Conservation (phyloP, 2,113 vertebrate species). For the Leuciscus idus region DNA sequence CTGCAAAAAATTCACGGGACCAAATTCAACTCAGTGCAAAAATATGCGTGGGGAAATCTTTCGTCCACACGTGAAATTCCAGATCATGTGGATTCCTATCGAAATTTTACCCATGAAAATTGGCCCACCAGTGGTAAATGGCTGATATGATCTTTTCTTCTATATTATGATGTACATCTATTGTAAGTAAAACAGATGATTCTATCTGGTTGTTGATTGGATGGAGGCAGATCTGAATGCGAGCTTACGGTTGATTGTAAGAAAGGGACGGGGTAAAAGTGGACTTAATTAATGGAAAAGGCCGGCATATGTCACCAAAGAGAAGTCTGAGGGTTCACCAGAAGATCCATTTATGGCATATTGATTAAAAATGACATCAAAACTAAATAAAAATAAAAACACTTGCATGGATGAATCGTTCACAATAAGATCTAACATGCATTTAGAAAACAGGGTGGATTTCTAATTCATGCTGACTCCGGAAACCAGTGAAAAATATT, state of each 20-base stretch:
- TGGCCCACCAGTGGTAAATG: too few relatives aligned
- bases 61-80: too few relatives aligned
- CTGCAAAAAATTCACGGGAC: too few relatives aligned
- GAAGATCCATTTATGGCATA: too few relatives aligned
- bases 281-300: neutral
- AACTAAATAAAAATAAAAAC: too few relatives aligned
- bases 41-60: too few relatives aligned
- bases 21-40: too few relatives aligned
- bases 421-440: too few relatives aligned
- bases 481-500: neutral
- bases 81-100: too few relatives aligned
- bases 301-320: neutral
- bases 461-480: neutral
- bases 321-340: neutral
- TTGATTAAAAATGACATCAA: too few relatives aligned
- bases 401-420: too few relatives aligned
- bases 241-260: neutral
- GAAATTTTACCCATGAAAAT: too few relatives aligned
- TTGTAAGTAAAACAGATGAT: neutral
- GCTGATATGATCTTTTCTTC: neutral
- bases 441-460: neutral
- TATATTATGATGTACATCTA: neutral
- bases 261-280: neutral
- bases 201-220: neutral
- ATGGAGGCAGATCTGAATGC: neutral